A percentile compares a stretch with the other conserved stretches of the same genome.
phyloP scores from a whole-genome alignment of 2,797 vertebrate species.

The Premnoplex brunnescens region DNA sequence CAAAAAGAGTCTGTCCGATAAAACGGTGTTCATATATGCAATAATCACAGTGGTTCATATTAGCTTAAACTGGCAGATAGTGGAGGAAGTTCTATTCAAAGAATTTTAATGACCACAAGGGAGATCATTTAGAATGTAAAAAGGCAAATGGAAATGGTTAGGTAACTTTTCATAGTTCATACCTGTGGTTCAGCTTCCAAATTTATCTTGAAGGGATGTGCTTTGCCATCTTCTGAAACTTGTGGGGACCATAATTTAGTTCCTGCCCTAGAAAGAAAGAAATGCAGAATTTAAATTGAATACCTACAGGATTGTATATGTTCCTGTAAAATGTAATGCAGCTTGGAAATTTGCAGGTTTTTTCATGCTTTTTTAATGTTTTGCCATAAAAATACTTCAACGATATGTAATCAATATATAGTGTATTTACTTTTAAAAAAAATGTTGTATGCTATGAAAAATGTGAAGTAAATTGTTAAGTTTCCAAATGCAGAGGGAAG shows the following conservation, averaged over 20 bases:
- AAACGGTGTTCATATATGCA: neutral
- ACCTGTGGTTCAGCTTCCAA: slow-evolving; percentile 93
- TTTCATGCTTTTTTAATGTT: neutral
- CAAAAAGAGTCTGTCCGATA: neutral
- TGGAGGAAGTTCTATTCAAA: neutral
- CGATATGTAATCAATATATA: neutral
- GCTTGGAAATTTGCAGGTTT: neutral
- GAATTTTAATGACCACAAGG: neutral
- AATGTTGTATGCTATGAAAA: neutral
- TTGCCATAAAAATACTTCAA: neutral
- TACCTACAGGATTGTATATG: neutral
- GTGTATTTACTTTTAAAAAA: neutral
- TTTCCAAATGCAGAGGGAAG: neutral
- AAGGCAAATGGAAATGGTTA: neutral
- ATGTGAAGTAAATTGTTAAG: neutral
- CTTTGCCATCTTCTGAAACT: slow-evolving; percentile 83
- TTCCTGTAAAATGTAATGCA: neutral
- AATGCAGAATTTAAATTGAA: neutral
- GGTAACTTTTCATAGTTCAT: slow-evolving; percentile 39
- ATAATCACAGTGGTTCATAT: neutral
- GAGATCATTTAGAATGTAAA: neutral
- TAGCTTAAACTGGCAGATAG: neutral
- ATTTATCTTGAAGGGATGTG: slow-evolving; percentile 90
- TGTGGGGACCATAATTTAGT: slow-evolving; percentile 91
- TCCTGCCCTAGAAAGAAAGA: slow-evolving; percentile 80